Conservation (phyloP, 1,140 invertebrate species). For the Andricus grossulariae region DNA sequence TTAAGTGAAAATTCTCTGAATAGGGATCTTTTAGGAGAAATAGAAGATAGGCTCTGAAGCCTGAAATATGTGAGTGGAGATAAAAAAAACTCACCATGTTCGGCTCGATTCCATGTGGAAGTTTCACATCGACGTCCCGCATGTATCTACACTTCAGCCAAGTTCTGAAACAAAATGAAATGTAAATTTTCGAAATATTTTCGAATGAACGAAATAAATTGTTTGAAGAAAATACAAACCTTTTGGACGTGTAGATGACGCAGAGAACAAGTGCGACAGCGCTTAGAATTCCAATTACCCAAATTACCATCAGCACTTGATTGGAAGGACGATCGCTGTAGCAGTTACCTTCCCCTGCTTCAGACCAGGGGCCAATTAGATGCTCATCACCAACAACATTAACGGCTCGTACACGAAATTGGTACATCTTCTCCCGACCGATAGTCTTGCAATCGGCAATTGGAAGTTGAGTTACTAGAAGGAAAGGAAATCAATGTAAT, state of each 20-base stretch:
- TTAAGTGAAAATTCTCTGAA: too few species aligned
- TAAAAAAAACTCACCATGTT: constrained; percentile 61
- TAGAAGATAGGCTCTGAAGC: too few species aligned
- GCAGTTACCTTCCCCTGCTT: constrained; percentile 70
- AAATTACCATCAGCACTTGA: constrained; percentile 63
- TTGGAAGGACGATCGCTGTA: constrained; percentile 64
- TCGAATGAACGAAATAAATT: background rate
- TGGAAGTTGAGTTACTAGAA: constrained; percentile 63
- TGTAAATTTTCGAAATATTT: constrained; percentile 19
- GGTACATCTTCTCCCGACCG: constrained; percentile 60
- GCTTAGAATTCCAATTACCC: constrained; percentile 62
- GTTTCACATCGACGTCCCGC: constrained; percentile 76
- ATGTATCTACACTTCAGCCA: constrained; percentile 76
- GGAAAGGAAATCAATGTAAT: constrained; percentile 17
- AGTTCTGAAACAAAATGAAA: constrained; percentile 61
- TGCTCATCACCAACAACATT: constrained; percentile 65
- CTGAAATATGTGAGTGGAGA: background rate
- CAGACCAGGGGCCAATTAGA: constrained; percentile 73
- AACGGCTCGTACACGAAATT: constrained; percentile 71
- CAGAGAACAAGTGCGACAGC: constrained; percentile 58
- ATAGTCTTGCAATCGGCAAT: constrained; percentile 70
- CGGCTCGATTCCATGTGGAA: constrained; percentile 77
- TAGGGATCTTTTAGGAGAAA: too few species aligned
- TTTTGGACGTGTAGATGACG: constrained; percentile 66
- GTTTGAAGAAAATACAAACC: constrained; percentile 58